Evolutionary conservation across 2,888 invertebrate genomes (phyloP).

Genomic region (Crematogaster levior): DNA sequence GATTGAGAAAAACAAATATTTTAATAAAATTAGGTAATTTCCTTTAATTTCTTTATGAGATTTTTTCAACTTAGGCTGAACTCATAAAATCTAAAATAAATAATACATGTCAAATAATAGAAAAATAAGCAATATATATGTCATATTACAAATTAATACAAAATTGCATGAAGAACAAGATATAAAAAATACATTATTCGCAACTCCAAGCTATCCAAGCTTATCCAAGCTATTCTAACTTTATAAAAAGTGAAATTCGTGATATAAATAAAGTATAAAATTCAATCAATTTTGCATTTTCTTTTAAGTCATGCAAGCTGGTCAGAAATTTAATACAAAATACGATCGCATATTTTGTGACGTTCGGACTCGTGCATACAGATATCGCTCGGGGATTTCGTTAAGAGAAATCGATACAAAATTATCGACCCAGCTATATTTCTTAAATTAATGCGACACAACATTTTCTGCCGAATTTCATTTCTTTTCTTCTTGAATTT

Average conservation of each 20-base stretch:
- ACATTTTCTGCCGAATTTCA: neutral
- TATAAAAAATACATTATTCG: neutral
- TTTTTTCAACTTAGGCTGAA: neutral
- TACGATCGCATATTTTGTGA: conserved; percentile 9
- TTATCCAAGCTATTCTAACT: neutral
- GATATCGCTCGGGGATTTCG: neutral
- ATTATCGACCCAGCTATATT: conserved; percentile 3
- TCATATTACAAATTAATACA: neutral
- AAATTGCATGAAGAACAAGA: neutral
- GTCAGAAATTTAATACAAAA: conserved; percentile 27
- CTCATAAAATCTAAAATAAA: conserved; percentile 11
- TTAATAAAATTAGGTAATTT: neutral
- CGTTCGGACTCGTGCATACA: neutral
- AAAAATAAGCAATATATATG: neutral
- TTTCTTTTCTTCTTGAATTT: conserved; percentile 1
- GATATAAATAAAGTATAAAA: neutral
- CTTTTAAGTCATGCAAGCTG: neutral
- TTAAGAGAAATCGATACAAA: conserved; percentile 18
- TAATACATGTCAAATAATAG: neutral
- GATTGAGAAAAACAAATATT: neutral
- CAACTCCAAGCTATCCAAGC: neutral
- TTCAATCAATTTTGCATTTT: conserved; percentile 13
- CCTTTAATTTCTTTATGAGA: neutral
- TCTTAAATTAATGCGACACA: conserved; percentile 9
- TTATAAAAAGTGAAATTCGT: neutral